Conservation (phyloP, 2,113 vertebrate genomes). For the Oreamnos americanus region DNA sequence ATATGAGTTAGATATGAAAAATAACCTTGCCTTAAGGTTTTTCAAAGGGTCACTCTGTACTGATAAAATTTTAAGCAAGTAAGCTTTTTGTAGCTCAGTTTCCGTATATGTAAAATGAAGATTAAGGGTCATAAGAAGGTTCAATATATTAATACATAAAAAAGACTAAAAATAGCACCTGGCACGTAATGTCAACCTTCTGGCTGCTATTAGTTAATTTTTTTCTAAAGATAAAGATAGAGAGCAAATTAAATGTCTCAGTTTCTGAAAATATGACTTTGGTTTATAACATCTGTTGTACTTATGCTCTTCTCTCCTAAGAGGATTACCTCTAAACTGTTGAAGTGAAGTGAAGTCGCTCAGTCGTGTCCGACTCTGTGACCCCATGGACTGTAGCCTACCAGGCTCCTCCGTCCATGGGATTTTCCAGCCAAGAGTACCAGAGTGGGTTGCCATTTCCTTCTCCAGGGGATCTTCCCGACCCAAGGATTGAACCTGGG, state of each 20-base stretch:
- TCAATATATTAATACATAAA: not conserved
- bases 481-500: not conserved
- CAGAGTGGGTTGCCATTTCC: not conserved
- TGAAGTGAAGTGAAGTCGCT: not conserved
- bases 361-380: not conserved
- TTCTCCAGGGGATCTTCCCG: not conserved
- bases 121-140: not conserved
- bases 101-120: constrained; percentile 2
- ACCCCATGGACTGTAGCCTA: not conserved
- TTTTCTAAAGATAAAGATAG: not conserved
- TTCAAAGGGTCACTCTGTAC: not conserved
- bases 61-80: not conserved
- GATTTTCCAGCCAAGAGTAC: not conserved
- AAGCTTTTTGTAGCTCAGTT: not conserved
- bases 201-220: not conserved
- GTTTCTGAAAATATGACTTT: constrained; percentile 1
- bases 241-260: not conserved
- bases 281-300: not conserved
- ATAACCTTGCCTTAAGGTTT: not conserved
- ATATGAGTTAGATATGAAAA: not conserved
- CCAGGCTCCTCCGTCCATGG: not conserved
- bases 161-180: not conserved
- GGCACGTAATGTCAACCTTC: not conserved
- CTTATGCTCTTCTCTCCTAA: not conserved
- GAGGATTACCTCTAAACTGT: not conserved